Base-by-base conservation (phyloP, 2,113 vertebrate species). In the Misgurnus anguillicaudatus region DNA sequence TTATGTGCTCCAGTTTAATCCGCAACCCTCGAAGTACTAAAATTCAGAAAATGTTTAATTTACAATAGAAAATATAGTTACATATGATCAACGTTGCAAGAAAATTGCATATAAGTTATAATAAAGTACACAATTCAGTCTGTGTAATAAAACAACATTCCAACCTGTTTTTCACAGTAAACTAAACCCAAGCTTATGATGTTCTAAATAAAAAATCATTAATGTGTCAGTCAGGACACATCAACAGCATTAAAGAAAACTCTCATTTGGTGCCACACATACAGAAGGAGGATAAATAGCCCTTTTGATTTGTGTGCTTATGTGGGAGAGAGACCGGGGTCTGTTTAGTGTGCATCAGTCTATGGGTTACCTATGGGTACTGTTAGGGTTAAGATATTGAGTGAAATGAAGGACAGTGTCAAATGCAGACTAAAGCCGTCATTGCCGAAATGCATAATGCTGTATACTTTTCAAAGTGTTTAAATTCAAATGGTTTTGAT, bases 91-190 rank as follows among this genome's bases (percentile, higher is more conserved):
- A 63, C 4, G 6, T 53, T 53, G 24, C 39, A 74, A 74, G 11
- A 74, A 48, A 36, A 63, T 73, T 73, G 70, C 55, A 73, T 73
- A 60, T 63, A 75, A 53, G 60, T 63, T 76, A 38, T 53, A 64
- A 76, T 51, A 74, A 61, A 74, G 41, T 8, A 64, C 61, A 53
- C 74, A 51, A 19, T 39, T 64, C 73, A 75, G 45, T 75, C 73
- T 64, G 74, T 64, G 73, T 64, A 64, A 64, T 21, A 64, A 74
- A 74, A 38, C 73, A 51, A 53, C 60, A 64, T 76, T 64, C 74
- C 61, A 53, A 53, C 61, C 74, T 51, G 61, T 64, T 76, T 62
- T 76, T 76, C 61, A 64, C 74, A 76, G 74, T 76, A 64, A 45
- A 64, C 13, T 51, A 6, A 17, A 76, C 10, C 31, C 31, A 64